Evolutionary conservation across 2,797 vertebrate genomes (phyloP).

Genomic region (Hafferia zeledoni): DNA sequence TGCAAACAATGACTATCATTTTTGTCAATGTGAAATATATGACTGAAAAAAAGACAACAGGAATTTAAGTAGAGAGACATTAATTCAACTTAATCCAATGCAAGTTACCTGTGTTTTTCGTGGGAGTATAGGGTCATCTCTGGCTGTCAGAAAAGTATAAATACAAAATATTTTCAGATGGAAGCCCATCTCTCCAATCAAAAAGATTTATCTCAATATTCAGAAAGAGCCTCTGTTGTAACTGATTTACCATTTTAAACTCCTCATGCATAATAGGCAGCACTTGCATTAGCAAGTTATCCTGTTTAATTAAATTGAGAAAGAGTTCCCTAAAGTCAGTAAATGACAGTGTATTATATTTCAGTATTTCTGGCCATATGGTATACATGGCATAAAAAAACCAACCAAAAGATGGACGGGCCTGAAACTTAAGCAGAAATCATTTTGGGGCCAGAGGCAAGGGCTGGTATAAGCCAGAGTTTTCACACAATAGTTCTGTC

Average conservation of each 20-base stretch:
- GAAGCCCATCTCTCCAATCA: neutral
- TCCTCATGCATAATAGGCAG: neutral
- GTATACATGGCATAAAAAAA: neutral
- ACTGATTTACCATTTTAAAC: neutral
- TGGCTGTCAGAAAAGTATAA: neutral
- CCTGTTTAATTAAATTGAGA: slow-evolving; percentile 4
- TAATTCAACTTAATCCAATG: neutral
- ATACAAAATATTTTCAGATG: neutral
- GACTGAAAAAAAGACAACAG: neutral
- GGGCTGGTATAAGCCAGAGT: neutral
- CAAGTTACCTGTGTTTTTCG: neutral
- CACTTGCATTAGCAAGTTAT: neutral
- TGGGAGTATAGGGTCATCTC: neutral
- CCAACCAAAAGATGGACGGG: neutral
- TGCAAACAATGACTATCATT: neutral
- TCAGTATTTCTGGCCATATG: neutral
- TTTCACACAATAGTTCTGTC: neutral
- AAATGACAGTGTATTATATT: neutral
- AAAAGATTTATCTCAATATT: neutral
- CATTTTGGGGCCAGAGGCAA: neutral
- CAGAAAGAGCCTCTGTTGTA: neutral
- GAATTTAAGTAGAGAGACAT: neutral
- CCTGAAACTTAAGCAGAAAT: neutral
- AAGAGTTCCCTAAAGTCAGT: neutral
- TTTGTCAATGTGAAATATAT: neutral